Conservation (phyloP, 2,113 vertebrate genomes). For the Falcunculus frontatus region DNA sequence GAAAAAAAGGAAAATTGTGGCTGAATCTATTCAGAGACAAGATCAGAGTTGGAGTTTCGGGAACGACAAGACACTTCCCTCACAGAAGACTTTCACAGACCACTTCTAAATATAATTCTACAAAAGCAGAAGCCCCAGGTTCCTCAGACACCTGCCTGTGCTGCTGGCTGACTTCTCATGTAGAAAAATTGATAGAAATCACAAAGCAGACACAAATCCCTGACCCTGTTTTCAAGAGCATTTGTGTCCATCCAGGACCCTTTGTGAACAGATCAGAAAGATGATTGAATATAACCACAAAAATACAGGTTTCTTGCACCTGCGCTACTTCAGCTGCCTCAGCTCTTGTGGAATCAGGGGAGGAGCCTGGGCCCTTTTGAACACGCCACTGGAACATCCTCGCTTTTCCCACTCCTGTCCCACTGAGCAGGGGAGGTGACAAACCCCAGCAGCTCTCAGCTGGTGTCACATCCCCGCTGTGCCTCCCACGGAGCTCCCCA, state of each 20-base stretch:
- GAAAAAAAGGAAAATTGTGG: accelerated
- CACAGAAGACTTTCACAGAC: background rate
- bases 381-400: accelerated
- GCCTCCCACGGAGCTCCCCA: accelerated
- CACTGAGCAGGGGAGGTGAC: background rate
- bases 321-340: background rate
- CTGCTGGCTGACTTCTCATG: background rate
- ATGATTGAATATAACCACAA: background rate
- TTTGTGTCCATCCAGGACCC: background rate
- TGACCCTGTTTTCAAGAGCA: background rate
- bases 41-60: background rate
- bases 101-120: background rate
- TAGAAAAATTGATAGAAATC: background rate
- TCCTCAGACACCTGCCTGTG: background rate
- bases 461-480: accelerated
- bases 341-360: accelerated
- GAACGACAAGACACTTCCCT: background rate
- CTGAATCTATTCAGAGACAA: background rate
- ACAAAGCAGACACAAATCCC: background rate
- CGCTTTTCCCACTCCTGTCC: accelerated
- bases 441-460: background rate
- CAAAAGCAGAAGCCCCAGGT: background rate
- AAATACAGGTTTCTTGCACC: background rate
- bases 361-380: background rate
- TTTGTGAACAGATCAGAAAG: background rate